Conservation (phyloP, 2,797 vertebrate species). For the Notoglanidium macrostoma region DNA sequence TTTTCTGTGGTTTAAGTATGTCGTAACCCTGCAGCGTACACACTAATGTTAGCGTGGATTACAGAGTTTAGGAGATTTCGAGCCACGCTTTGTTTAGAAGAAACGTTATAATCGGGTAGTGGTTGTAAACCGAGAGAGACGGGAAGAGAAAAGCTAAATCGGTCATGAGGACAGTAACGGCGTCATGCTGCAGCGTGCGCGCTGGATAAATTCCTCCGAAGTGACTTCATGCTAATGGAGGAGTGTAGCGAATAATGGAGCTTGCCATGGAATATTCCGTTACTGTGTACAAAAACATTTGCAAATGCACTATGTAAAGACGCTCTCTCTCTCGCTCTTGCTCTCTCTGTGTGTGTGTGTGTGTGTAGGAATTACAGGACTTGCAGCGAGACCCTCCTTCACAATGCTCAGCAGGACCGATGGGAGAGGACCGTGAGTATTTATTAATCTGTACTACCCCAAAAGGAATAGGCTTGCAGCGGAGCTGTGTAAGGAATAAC, state of each 20-base stretch:
- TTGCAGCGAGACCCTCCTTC: conserved; percentile 75
- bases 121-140: not conserved
- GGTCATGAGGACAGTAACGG: not conserved
- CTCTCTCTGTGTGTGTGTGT: not conserved
- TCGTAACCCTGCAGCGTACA: not conserved
- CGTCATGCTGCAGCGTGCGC: not conserved
- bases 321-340: too few relatives aligned
- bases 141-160: not conserved
- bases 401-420: conserved; percentile 77
- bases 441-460: not conserved
- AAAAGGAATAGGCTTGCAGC: not conserved
- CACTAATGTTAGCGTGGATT: not conserved
- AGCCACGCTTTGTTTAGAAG: not conserved
- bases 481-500: not conserved
- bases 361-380: conserved; percentile 71
- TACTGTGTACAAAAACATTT: not conserved
- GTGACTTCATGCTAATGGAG: not conserved
- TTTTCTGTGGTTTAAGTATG: too few relatives aligned
- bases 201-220: not conserved
- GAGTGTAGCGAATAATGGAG: not conserved
- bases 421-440: conserved; percentile 75
- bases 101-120: not conserved
- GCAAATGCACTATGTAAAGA: not conserved
- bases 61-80: not conserved
- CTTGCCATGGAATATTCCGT: conserved; percentile 15